A percentile compares a stretch with the other conserved stretches of the same genome.
Evolutionary conservation across 2,113 vertebrate genomes (phyloP).

Genomic region (Corydoras sp.): DNA sequence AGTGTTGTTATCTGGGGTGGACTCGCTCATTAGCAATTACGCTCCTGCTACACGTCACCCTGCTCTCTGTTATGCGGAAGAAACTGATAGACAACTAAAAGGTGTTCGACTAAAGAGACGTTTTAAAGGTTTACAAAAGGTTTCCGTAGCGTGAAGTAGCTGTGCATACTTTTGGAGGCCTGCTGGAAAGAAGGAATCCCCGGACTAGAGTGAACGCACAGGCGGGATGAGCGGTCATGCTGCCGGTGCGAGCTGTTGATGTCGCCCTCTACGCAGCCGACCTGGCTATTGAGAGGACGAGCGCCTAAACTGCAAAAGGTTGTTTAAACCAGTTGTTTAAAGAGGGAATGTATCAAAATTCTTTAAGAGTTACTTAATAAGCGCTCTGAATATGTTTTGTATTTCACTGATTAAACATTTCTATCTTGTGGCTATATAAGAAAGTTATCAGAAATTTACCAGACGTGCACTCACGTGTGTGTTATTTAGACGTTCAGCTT

Average conservation of each 20-base stretch:
- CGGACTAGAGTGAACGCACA: conserved; percentile 41
- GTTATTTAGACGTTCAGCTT: no score
- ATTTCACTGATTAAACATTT: no score
- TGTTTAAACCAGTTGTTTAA: background rate
- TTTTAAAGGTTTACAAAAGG: background rate
- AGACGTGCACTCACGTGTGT: no score
- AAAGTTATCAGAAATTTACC: no score
- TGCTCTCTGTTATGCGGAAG: background rate
- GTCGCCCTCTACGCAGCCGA: background rate
- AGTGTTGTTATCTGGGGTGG: conserved; percentile 39
- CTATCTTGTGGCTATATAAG: no score
- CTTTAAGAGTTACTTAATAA: background rate
- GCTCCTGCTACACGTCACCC: conserved; percentile 21
- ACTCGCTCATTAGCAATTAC: conserved; percentile 13
- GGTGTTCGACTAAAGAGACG: background rate
- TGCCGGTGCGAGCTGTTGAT: conserved; percentile 19
- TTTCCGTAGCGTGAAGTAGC: background rate
- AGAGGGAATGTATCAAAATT: background rate
- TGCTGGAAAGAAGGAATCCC: conserved; percentile 40
- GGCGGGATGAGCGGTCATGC: conserved; percentile 30
- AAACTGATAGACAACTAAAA: background rate
- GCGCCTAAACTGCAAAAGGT: conserved; percentile 18
- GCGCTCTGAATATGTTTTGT: no score
- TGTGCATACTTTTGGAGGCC: conserved; percentile 33
- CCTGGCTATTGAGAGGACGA: conserved; percentile 12